Conservation (phyloP, 1,140 invertebrate genomes). For the Brachionus manjavacas region DNA sequence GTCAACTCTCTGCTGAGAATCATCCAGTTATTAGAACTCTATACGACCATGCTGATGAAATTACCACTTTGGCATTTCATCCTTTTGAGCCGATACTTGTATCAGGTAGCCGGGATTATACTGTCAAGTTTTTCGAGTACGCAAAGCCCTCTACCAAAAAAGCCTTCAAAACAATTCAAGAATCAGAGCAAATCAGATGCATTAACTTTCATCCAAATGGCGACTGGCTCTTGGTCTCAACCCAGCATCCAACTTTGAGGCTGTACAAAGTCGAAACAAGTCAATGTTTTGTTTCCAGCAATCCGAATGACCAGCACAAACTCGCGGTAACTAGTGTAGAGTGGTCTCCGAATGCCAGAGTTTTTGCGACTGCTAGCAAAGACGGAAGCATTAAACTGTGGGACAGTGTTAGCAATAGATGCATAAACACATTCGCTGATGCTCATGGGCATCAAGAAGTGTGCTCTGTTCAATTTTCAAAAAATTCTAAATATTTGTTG, state of each 20-base stretch:
- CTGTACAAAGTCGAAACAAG: constrained; percentile 90
- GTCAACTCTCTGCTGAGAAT: constrained; percentile 74
- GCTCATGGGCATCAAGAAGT: constrained; percentile 91
- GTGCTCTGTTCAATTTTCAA: constrained; percentile 84
- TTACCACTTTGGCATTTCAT: constrained; percentile 92
- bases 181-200: constrained; percentile 79
- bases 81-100: constrained; percentile 77
- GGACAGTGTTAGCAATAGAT: constrained; percentile 89
- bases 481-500: constrained; percentile 95
- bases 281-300: constrained; percentile 87
- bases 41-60: constrained; percentile 63
- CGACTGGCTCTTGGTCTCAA: constrained; percentile 86
- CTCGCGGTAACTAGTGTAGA: constrained; percentile 73
- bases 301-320: constrained; percentile 84
- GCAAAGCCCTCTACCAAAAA: constrained; percentile 96
- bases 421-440: constrained; percentile 83
- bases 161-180: constrained; percentile 67
- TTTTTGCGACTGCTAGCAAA: constrained; percentile 82
- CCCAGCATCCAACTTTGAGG: constrained; percentile 80
- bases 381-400: constrained; percentile 89
- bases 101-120: constrained; percentile 86
- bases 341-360: constrained; percentile 71
- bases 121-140: constrained; percentile 92
- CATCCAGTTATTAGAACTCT: constrained; percentile 96
- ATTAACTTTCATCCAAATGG: constrained; percentile 90